Conservation (phyloP, 2,888 invertebrate species). For the Formica aserva region DNA sequence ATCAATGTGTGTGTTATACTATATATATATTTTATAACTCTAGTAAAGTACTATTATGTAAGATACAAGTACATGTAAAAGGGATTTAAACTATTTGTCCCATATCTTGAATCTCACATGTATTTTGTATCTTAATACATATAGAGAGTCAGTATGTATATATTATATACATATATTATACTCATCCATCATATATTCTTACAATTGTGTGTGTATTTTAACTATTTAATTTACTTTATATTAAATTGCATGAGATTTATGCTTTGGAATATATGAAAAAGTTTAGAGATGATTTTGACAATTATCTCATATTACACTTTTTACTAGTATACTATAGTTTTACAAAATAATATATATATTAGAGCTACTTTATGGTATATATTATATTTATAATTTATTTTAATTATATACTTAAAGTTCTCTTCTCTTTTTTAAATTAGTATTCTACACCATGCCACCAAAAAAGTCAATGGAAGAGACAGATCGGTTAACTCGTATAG, state of each 20-base stretch:
- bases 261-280: not conserved
- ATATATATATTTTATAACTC: too few relatives aligned
- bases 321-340: too few relatives aligned
- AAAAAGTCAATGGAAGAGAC: conserved; percentile 93
- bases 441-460: conserved; percentile 88
- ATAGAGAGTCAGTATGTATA: not conserved
- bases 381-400: not conserved
- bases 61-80: too few relatives aligned
- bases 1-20: too few relatives aligned
- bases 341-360: not conserved
- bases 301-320: too few relatives aligned
- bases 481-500: conserved; percentile 98
- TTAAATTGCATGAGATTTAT: not conserved
- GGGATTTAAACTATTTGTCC: too few relatives aligned
- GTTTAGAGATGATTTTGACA: not conserved
- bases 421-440: not conserved
- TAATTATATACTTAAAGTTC: not conserved
- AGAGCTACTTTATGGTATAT: not conserved
- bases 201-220: not conserved
- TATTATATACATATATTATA: not conserved
- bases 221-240: not conserved
- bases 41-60: too few relatives aligned
- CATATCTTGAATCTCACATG: too few relatives aligned
- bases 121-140: too few relatives aligned
- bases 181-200: not conserved